These are phyloP conservation scores for Ciconia nigra DNA, from an alignment of 2,797 vertebrate species.

Conservation along the genomic window DNA sequence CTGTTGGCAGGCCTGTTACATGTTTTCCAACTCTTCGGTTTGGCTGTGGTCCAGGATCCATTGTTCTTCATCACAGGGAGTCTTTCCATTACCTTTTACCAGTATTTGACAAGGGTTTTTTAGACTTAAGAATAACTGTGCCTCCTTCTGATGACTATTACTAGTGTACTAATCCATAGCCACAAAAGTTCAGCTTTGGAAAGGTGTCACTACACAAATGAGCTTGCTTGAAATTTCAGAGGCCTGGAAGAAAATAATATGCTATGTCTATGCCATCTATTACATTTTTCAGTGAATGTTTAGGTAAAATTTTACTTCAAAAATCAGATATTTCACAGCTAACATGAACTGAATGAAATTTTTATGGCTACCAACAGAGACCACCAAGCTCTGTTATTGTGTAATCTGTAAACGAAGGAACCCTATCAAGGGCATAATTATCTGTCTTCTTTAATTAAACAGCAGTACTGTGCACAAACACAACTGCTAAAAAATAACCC, in stretches of 20 bases:
- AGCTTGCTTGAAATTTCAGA: not conserved
- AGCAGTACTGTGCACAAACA: not conserved
- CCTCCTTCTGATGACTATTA: not conserved
- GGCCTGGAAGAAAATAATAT: not conserved
- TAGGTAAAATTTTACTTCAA: not conserved
- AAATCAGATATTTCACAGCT: not conserved
- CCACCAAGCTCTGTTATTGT: not conserved
- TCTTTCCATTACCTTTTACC: not conserved
- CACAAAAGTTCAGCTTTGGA: not conserved
- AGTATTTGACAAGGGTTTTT: not conserved
- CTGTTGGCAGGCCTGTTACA: not conserved
- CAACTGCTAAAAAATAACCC: not conserved
- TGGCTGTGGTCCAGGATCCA: not conserved
- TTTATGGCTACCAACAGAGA: not conserved
- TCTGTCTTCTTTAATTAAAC: not conserved
- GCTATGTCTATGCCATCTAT: not conserved
- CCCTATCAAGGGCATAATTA: not conserved
- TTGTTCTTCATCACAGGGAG: not conserved
- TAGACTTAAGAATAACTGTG: not conserved
- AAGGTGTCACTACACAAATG: not conserved
- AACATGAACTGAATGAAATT: not conserved
- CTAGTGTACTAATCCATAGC: not conserved
- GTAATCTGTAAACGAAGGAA: not conserved
- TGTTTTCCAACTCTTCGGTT: not conserved
- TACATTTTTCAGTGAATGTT: not conserved